Percentiles rank a stretch among this genome's conserved stretches.
Conservation (phyloP, 2,888 invertebrate species). For the Candidula unifasciata region DNA sequence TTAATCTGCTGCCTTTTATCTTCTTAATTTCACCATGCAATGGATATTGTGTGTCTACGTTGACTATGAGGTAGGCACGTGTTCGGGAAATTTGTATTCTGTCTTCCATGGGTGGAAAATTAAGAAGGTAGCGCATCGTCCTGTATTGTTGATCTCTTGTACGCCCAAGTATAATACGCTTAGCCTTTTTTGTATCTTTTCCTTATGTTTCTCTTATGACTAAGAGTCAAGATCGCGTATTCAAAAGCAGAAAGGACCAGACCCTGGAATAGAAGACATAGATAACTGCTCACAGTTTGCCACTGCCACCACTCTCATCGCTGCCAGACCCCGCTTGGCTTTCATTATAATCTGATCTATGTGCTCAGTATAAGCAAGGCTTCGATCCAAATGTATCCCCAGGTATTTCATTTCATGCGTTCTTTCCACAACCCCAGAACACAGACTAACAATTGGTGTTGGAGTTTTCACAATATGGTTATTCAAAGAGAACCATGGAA, state of each 20-base stretch:
- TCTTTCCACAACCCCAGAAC: background rate
- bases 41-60: background rate
- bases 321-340: background rate
- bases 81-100: background rate
- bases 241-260: no score
- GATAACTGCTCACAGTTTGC: background rate
- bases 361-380: background rate
- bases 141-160: background rate
- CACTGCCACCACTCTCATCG: background rate
- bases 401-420: background rate
- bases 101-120: background rate
- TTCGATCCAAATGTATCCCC: background rate
- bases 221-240: no score
- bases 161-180: background rate
- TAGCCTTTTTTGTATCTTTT: background rate
- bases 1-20: background rate
- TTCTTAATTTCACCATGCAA: background rate
- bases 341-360: background rate
- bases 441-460: background rate
- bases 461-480: background rate
- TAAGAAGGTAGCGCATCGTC: background rate
- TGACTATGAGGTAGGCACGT: background rate
- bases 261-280: background rate
- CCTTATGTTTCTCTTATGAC: no score
- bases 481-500: no score